Evolutionary conservation across 2,888 invertebrate genomes (phyloP), one percentile per base, ranked within the genome.

Genomic region (Cremastinae sp.): DNA sequence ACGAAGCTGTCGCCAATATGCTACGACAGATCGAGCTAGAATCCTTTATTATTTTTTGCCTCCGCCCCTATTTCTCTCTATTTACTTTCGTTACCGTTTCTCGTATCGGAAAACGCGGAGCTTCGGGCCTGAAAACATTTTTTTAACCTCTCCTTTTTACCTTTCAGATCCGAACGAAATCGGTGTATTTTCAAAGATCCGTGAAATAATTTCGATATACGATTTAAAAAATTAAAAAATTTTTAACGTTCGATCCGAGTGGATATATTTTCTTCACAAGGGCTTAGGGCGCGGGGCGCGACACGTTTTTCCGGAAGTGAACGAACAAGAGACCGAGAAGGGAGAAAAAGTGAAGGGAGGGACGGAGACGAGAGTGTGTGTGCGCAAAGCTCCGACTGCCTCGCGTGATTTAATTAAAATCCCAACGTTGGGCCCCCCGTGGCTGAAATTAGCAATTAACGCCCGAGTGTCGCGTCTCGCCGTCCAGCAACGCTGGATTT

Each of bases 321-420:
- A 45, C 43, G 18, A 54, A 45, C 64, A 10, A 41, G 64, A 43
- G 65, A 41, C 16, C 51, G 43, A 73, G 43, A 28, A 8, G 18
- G 20, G 22, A 10, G 51, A 54, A 5, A 36, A 14, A 38, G 38
- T 38, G 56, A 9, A 58, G 66, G 20, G 56, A 53, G 45, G 22
- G 28, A 56, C 16, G 58, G 58, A 41, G 41, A 34, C 58, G 20
- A 12, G 45, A 45, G 16, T 54, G 51, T 62, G 43, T 70, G 28
- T 34, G 56, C 68, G 53, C 45, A 72, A 76, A 61, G 66, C 59
- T 74, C 74, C 76, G 56, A 22, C 74, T 56, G 65, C 59, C 78
- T 69, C 72, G 76, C 79, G 75, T 80, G 83, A 85, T 84, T 85
- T 82, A 83, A 84, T 84, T 84, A 84, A 84, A 84, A 83, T 79